Evolutionary conservation across 2,797 vertebrate genomes (phyloP), one percentile per base, ranked within the genome.

Genomic region (Anabas testudineus): DNA sequence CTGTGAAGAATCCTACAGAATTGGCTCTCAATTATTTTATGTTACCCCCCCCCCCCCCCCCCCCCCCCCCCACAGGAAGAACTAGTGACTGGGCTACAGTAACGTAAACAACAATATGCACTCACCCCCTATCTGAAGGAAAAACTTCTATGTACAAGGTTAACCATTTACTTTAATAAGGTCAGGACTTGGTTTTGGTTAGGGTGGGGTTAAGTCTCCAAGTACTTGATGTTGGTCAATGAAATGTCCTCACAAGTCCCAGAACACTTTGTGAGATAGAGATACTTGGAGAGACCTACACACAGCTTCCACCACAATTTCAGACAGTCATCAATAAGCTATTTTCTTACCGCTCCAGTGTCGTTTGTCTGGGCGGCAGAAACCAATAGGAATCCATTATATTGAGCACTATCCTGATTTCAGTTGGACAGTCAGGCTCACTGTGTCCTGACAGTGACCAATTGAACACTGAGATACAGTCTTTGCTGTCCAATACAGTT

Each of bases 321-420:
- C 80, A 83, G 74, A 72, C 78, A 48, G 7, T 78, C 72, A 48
- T 89, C 86, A 83, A 89, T 88, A 86, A 87, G 76, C 68, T 72
- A 69, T 90, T 87, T 73, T 86, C 84, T 83, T 74, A 2, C 13
- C 74, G 69, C 68, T 72, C 69, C 71, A 21, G 3, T 54, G 77
- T 81, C 70, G 51, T 84, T 75, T 79, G 73, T 90, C 83, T 81
- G 42, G 72, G 58, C 46, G 36, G 71, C 83, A 85, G 64, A 80
- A 74, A 84, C 80, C 87, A 82, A 84, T 81, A 51, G 82, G 77
- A 85, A 88, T 88, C 87, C 86, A 80, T 83, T 78, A 75, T 86
- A 87, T 86, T 4, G 86, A 91, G 56, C 81, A 16, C 6, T 34
- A 3, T 60, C 73, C 76, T 74, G 86, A 80, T 73, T 85, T 53